Base-by-base conservation (phyloP, 2,888 invertebrate species). In the Hypsopygia costalis region DNA sequence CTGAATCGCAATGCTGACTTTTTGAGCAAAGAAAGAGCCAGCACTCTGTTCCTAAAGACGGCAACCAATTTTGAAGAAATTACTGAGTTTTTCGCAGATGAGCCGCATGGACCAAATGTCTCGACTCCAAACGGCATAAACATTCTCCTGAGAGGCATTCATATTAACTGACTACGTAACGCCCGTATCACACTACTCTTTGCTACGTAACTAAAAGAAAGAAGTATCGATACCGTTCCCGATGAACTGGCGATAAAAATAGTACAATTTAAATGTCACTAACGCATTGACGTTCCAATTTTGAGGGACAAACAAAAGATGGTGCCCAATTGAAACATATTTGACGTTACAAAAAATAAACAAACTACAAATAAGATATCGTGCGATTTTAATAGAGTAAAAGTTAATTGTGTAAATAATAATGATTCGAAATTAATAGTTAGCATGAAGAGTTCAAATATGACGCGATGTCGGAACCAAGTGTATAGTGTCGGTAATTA, bases 401-500 rank as follows among this genome's bases (percentile, higher is more conserved):
- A 8, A 30, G 6, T 11, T 3, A 10, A 46, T 49, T 44, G 49
- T 53, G 47, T 53, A 39, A 57, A 58, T 58, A 56, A 71, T 62
- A 55, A 81, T 81, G 81, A 57, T 60, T 69, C 65, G 56, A 77
- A 79, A 77, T 77, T 70, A 58, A 66, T 65, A 38, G 38, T 38
- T 51, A 48, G 50, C 42, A 74, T 74, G 69, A 81, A 74, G 67
- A 67, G 72, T 49, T 62, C 77, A 27, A 70, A 68, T 49, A 3
- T 74, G 67, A 64, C 73, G 33, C 65, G 81, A 50, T 75, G 52
- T 49, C 79, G 75, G 54, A 70, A 69, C 44, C 85, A 90, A 75
- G 81, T 91, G 52, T 85, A 90, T 65, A 89, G 85, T 76, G 90
- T 94, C 55, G 94, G 94, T 41, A 92, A 92, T 66, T 94, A 94